phyloP scores from a whole-genome alignment of 2,888 invertebrate genomes.

The Neria commutata region DNA sequence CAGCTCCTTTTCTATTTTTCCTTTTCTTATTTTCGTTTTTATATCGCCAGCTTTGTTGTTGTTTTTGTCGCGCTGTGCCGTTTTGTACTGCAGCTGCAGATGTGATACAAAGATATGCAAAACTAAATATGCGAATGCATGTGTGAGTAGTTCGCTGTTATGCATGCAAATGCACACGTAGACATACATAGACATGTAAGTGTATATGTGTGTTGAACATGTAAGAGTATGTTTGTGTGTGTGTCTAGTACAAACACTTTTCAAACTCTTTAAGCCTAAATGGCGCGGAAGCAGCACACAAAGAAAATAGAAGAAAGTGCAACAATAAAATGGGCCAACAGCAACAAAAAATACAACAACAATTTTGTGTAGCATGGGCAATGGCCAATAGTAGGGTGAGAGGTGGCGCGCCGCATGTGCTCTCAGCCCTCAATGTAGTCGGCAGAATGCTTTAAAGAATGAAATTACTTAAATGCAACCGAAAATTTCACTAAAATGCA shows the following conservation, averaged over 20 bases:
- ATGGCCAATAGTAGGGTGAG: too few relatives aligned
- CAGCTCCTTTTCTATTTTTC: neutral
- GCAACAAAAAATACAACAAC: neutral
- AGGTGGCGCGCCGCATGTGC: too few relatives aligned
- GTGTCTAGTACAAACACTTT: neutral
- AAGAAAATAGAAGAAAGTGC: too few relatives aligned
- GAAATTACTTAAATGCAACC: too few relatives aligned
- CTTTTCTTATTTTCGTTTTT: neutral
- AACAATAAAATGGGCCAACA: conserved; percentile 8
- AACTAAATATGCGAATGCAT: conserved; percentile 47
- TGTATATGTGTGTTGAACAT: conserved; percentile 28
- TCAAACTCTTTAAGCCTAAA: conserved; percentile 19
- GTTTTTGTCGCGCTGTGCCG: too few relatives aligned
- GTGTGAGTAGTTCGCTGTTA: too few relatives aligned
- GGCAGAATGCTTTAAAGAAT: too few relatives aligned
- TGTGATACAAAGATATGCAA: conserved; percentile 43
- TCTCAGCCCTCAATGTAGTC: too few relatives aligned
- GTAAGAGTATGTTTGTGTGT: conserved; percentile 15
- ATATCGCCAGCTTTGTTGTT: too few relatives aligned
- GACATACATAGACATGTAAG: neutral
- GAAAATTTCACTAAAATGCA: too few relatives aligned
- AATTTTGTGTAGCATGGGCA: too few relatives aligned
- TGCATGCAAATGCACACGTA: neutral
- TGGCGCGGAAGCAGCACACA: neutral
- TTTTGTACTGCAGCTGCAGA: too few relatives aligned